These are phyloP conservation scores for Chaetura pelagica DNA, from an alignment of 2,113 vertebrate genomes.

Conservation along the genomic window DNA sequence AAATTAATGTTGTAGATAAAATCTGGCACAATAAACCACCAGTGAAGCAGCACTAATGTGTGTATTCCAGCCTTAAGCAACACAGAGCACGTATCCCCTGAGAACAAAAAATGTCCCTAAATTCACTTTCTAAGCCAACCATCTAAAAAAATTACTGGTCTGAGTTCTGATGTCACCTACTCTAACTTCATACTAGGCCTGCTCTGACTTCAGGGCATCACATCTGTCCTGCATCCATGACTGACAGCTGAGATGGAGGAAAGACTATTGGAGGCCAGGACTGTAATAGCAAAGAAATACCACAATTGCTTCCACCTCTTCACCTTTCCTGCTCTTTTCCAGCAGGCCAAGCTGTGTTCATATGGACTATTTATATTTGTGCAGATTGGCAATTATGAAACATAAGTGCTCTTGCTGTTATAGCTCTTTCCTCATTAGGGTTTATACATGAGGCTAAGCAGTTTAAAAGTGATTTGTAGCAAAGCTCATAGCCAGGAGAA, in stretches of 20 bases:
- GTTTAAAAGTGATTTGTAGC: background rate
- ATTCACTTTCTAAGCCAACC: background rate
- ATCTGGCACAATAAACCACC: background rate
- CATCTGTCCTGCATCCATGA: background rate
- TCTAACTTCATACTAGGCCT: background rate
- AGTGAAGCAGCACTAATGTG: background rate
- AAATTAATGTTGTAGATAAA: background rate
- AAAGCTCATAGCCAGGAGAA: background rate
- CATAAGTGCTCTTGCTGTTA: background rate
- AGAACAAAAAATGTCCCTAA: rapidly evolving
- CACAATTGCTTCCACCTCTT: background rate
- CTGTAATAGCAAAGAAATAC: background rate
- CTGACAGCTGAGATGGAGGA: rapidly evolving
- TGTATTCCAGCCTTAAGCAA: background rate
- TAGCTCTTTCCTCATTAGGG: background rate
- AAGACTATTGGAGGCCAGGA: background rate
- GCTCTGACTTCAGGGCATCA: rapidly evolving
- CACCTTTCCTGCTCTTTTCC: background rate
- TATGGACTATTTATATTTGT: background rate
- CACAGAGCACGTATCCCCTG: background rate
- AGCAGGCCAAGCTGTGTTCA: background rate
- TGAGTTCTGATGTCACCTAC: background rate
- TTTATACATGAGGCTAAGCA: background rate
- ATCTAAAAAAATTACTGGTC: background rate
- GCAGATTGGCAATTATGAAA: constrained; percentile 5